Base-by-base conservation (phyloP, 2,113 vertebrate genomes). In the Salminus brasiliensis region DNA sequence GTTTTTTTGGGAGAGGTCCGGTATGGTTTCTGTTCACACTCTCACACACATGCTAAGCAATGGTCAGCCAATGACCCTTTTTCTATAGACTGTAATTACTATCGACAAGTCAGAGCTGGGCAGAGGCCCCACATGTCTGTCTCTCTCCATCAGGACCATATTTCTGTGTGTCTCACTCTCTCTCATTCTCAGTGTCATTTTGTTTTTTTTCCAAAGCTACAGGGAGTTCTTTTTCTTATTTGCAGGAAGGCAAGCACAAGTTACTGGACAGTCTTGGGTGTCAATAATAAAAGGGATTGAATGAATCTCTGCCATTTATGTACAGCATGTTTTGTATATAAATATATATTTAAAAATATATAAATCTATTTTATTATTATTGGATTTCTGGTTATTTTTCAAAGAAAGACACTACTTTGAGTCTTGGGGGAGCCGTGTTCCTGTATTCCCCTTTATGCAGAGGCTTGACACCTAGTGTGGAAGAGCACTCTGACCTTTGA, bases 291-390 rank as follows among this genome's bases (percentile, higher is more conserved):
- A 91, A 92, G 90, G 90, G 88, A 91, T 91, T 87, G 88, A 49
- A 87, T 18, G 80, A 84, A 91, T 91, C 86, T 89, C 88, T 89
- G 84, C 85, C 82, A 85, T 88, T 87, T 84, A 86, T 93, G 89
- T 92, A 92, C 91, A 92, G 91, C 92, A 92, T 93, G 91, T 92
- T 92, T 92, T 84, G 69, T 93, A 92, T 91, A 92, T 92, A 89
- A 89, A 91, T 91, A 83, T 71, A 78, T 81, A 84, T 82, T 47
- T 71, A 62, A 72, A 72, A 71, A 80, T 71, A 92, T 91, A 93
- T 88, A 91, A 90, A 93, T 93, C 88, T 94, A 94, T 94, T 93
- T 94, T 94, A 93, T 92, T 91, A 91, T 89, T 89, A 92, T 91
- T 92, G 85, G 84, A 88, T 92, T 87, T 86, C 83, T 87, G 87